phyloP scores from a whole-genome alignment of 2,888 invertebrate species.

The Trissolcus brochymenae region DNA sequence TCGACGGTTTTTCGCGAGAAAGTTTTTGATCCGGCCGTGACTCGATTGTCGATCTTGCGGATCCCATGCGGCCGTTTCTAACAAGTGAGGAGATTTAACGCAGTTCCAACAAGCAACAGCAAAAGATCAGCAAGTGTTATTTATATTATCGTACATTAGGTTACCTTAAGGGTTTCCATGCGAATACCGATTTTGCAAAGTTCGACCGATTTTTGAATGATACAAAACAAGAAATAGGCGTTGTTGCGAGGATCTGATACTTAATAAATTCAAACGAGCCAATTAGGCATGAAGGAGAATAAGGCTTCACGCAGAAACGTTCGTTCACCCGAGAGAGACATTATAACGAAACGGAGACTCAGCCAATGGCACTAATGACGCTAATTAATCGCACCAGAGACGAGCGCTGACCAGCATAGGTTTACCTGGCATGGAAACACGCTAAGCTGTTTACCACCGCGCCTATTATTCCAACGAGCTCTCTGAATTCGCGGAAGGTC shows the following conservation, averaged over 20 bases:
- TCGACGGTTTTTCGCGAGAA: slow-evolving; percentile 60
- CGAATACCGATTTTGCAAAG: too few relatives aligned
- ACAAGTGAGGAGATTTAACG: slow-evolving; percentile 24
- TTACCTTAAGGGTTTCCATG: slow-evolving; percentile 1
- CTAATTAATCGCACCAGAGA: slow-evolving; percentile 70
- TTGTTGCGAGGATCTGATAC: neutral
- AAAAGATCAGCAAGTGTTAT: slow-evolving; percentile 19
- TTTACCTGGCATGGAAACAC: slow-evolving; percentile 60
- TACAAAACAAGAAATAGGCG: too few relatives aligned
- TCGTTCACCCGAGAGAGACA: slow-evolving; percentile 54
- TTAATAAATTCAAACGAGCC: slow-evolving; percentile 46
- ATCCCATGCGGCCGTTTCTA: slow-evolving; percentile 42
- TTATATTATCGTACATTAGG: slow-evolving; percentile 7
- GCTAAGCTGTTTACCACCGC: slow-evolving; percentile 57
- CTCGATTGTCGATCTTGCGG: slow-evolving; percentile 48
- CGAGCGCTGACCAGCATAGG: slow-evolving; percentile 62
- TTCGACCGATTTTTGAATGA: too few relatives aligned
- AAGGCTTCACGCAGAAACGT: slow-evolving; percentile 47
- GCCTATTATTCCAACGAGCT: slow-evolving; percentile 16
- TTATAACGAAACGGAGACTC: slow-evolving; percentile 67
- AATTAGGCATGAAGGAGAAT: slow-evolving; percentile 38
- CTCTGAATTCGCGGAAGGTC: slow-evolving; percentile 21
- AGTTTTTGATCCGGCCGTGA: slow-evolving; percentile 65
- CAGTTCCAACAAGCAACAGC: slow-evolving; percentile 36
- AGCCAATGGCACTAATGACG: slow-evolving; percentile 69